phyloP scores from a whole-genome alignment of 2,797 vertebrate species.

The Etheostoma perlongum region DNA sequence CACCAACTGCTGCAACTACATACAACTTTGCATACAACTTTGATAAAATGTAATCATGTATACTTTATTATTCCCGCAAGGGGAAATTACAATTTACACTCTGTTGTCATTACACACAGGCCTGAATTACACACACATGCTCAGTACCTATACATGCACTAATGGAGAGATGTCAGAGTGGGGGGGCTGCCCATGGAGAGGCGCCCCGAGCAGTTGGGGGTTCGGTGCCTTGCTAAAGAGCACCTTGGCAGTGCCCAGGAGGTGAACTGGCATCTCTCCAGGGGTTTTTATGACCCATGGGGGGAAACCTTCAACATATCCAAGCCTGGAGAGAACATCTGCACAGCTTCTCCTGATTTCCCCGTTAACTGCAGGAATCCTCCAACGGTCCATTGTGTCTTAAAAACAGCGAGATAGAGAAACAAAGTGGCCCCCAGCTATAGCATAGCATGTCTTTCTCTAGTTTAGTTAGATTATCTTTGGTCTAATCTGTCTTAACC shows the following conservation, averaged over 20 bases:
- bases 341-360: slow-evolving; percentile 41
- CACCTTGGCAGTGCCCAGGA: too few relatives aligned
- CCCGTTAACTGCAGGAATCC: slow-evolving; percentile 40
- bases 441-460: slow-evolving; percentile 31
- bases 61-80: too few relatives aligned
- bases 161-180: too few relatives aligned
- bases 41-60: background rate
- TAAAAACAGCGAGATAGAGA: slow-evolving; percentile 20
- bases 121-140: too few relatives aligned
- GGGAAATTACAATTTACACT: too few relatives aligned
- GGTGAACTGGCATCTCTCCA: too few relatives aligned
- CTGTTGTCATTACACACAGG: too few relatives aligned
- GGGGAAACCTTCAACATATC: slow-evolving; percentile 32
- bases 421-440: slow-evolving; percentile 23
- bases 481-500: slow-evolving; percentile 49
- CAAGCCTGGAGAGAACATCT: background rate
- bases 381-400: slow-evolving; percentile 32
- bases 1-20: background rate
- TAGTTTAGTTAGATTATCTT: slow-evolving; percentile 43
- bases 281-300: background rate
- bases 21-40: background rate
- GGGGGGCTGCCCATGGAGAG: too few relatives aligned
- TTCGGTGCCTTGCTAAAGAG: too few relatives aligned
- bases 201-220: too few relatives aligned
- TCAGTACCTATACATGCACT: too few relatives aligned